Conservation (phyloP, 1,140 invertebrate genomes). For the Belonocnema kinseyi region DNA sequence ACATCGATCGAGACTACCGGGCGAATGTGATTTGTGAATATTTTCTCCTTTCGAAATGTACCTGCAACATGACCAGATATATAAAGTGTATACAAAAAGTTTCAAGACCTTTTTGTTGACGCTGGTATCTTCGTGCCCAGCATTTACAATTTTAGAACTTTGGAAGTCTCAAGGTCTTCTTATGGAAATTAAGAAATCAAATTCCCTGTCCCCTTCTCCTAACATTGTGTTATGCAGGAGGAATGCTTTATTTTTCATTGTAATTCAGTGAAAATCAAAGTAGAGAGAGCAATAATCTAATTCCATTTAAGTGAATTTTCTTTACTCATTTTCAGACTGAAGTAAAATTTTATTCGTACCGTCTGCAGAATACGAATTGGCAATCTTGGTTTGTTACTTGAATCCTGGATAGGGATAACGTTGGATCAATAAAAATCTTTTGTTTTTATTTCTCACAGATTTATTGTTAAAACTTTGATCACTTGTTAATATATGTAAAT, state of each 20-base stretch:
- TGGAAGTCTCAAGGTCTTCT: background rate
- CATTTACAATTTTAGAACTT: background rate
- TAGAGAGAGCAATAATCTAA: background rate
- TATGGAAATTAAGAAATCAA: constrained; percentile 5
- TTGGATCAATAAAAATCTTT: too few relatives aligned
- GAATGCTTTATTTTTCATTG: background rate
- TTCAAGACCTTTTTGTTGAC: background rate
- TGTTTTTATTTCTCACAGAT: too few relatives aligned
- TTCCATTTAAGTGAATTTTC: background rate
- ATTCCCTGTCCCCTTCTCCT: background rate
- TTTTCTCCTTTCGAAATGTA: background rate
- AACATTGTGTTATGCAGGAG: background rate
- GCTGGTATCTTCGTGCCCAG: background rate
- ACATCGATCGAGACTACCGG: constrained; percentile 17
- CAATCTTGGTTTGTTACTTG: background rate
- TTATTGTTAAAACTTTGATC: too few relatives aligned
- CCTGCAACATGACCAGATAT: background rate
- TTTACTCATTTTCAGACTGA: background rate
- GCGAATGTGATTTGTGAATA: constrained; percentile 7
- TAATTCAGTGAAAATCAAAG: constrained; percentile 6
- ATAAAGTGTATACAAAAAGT: background rate
- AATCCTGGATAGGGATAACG: too few relatives aligned
- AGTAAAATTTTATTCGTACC: background rate
- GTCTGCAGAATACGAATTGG: background rate
- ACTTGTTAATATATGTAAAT: too few relatives aligned